Conservation (phyloP, 2,113 vertebrate species). For the Kryptolebias marmoratus region DNA sequence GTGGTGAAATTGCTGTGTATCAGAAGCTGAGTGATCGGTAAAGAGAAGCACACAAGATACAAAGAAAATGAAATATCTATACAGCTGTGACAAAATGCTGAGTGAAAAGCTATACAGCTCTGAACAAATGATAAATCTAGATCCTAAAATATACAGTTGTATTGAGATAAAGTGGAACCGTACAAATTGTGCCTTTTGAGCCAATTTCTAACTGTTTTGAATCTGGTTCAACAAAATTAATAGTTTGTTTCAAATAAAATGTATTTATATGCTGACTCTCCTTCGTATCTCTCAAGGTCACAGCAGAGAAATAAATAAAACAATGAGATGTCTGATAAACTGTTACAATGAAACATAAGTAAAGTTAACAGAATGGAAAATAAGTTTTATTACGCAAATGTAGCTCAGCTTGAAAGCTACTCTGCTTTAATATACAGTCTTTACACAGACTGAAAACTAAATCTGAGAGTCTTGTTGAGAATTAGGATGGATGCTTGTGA, state of each 20-base stretch:
- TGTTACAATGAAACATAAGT: background rate
- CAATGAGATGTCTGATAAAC: conserved; percentile 17
- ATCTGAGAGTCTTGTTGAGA: conserved; percentile 15
- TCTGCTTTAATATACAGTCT: conserved; percentile 18
- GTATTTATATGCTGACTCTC: conserved; percentile 11
- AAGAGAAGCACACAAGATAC: too few relatives aligned
- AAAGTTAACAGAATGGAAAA: conserved; percentile 2
- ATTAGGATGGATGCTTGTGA: background rate
- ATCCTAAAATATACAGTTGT: too few relatives aligned
- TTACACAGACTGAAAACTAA: conserved; percentile 37
- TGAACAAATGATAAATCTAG: too few relatives aligned
- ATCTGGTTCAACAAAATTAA: background rate
- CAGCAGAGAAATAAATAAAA: conserved; percentile 8
- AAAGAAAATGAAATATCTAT: too few relatives aligned
- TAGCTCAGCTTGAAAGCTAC: conserved; percentile 25
- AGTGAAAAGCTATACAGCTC: too few relatives aligned
- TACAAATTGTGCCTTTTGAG: too few relatives aligned
- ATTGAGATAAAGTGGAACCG: too few relatives aligned
- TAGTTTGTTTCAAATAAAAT: conserved; percentile 12
- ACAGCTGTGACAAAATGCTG: too few relatives aligned
- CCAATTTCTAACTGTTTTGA: background rate
- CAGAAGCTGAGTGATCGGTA: too few relatives aligned
- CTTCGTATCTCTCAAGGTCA: conserved; percentile 26
- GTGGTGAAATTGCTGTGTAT: too few relatives aligned
- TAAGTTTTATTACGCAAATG: background rate